Conservation (phyloP, 2,888 invertebrate species). For the Lepidochrysops patricia region DNA sequence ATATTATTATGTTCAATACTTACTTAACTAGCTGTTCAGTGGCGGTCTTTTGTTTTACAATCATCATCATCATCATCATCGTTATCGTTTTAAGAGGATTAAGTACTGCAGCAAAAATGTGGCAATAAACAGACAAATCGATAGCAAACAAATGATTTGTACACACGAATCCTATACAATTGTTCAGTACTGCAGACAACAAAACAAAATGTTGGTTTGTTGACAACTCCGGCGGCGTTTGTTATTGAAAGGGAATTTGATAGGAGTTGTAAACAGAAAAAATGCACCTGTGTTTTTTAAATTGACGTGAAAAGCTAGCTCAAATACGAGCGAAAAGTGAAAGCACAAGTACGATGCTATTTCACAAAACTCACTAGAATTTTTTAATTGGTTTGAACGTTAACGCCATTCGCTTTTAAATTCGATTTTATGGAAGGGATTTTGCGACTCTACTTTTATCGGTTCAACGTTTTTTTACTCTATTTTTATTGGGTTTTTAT, state of each 20-base stretch:
- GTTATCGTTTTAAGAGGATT: too few relatives aligned
- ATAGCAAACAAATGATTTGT: not conserved
- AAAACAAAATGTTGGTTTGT: not conserved
- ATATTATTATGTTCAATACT: too few relatives aligned
- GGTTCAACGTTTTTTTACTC: not conserved
- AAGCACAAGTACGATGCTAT: not conserved
- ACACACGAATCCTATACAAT: not conserved
- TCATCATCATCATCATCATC: too few relatives aligned
- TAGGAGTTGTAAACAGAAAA: not conserved
- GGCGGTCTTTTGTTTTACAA: too few relatives aligned
- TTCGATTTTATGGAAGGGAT: not conserved
- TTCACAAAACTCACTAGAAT: not conserved
- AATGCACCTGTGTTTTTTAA: not conserved
- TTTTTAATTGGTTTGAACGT: not conserved
- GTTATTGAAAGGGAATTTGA: not conserved
- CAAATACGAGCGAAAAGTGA: not conserved
- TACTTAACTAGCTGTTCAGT: too few relatives aligned
- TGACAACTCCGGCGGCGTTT: not conserved
- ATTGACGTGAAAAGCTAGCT: not conserved
- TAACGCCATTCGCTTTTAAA: not conserved
- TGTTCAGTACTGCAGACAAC: not conserved
- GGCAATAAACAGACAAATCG: too few relatives aligned
- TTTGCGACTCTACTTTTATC: not conserved
- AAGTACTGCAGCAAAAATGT: too few relatives aligned
- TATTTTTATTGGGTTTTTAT: not conserved